These are phyloP conservation scores for Salticus scenicus DNA, from an alignment of 2,888 invertebrate genomes.

Conservation along the genomic window DNA sequence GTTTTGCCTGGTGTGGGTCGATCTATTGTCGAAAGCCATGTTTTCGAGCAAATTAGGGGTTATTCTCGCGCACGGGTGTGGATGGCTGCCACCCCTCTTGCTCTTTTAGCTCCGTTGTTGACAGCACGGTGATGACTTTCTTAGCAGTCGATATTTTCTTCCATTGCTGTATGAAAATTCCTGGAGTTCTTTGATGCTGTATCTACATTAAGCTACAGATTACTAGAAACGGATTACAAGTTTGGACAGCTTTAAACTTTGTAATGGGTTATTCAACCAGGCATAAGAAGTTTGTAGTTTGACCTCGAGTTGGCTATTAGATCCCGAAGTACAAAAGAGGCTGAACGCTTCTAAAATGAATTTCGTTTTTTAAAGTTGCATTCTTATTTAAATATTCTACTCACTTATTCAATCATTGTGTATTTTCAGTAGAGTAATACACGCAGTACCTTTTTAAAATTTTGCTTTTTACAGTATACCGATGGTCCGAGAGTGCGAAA, in stretches of 20 bases:
- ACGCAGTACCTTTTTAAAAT: too few species aligned
- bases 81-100: slow-evolving; percentile 27
- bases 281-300: not conserved
- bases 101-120: slow-evolving; percentile 44
- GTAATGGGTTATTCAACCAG: not conserved
- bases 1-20: slow-evolving; percentile 17
- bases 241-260: not conserved
- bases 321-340: too few species aligned
- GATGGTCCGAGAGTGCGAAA: too few species aligned
- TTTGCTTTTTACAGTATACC: too few species aligned
- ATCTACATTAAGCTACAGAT: not conserved
- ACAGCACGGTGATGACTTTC: slow-evolving; percentile 67
- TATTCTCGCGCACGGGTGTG: slow-evolving; percentile 39
- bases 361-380: too few species aligned
- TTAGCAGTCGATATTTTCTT: slow-evolving; percentile 23
- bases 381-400: too few species aligned
- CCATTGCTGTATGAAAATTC: not conserved
- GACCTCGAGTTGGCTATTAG: too few species aligned
- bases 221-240: not conserved
- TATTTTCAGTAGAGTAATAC: too few species aligned
- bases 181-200: not conserved
- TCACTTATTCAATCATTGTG: too few species aligned
- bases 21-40: slow-evolving; percentile 36
- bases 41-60: slow-evolving; percentile 57
- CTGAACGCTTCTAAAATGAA: too few species aligned